Evolutionary conservation across 2,113 vertebrate genomes (phyloP).

Genomic region (Ciconia maguari): DNA sequence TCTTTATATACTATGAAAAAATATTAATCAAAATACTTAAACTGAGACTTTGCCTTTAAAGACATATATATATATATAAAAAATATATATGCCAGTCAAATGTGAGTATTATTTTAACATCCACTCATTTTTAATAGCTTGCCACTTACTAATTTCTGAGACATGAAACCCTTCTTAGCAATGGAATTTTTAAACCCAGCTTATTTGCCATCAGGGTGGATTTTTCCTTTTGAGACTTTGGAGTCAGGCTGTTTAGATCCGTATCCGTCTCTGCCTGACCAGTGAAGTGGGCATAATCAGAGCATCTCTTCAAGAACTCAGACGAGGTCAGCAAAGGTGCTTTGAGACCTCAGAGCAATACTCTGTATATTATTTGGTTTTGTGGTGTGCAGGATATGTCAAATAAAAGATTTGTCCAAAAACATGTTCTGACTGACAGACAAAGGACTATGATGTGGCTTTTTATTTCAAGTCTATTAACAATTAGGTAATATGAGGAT

Average conservation of each 20-base stretch:
- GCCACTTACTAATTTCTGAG: neutral
- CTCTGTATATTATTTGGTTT: neutral
- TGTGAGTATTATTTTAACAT: neutral
- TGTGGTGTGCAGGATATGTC: neutral
- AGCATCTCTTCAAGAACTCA: neutral
- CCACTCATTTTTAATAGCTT: neutral
- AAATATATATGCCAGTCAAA: neutral
- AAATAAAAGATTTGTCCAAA: neutral
- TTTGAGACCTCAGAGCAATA: neutral
- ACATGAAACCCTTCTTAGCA: neutral
- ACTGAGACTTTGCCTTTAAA: neutral
- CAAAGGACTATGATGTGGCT: neutral
- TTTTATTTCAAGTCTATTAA: neutral
- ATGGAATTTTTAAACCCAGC: neutral
- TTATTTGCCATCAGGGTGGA: neutral
- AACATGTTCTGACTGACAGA: neutral
- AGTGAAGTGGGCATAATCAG: neutral
- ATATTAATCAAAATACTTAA: neutral
- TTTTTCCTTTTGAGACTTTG: neutral
- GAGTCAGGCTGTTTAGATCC: neutral
- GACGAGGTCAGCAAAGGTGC: neutral
- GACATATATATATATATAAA: neutral
- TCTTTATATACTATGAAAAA: neutral
- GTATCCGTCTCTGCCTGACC: neutral
- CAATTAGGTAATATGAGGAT: neutral